Conservation (phyloP, 2,113 vertebrate species). For the Macrotis lagotis region DNA sequence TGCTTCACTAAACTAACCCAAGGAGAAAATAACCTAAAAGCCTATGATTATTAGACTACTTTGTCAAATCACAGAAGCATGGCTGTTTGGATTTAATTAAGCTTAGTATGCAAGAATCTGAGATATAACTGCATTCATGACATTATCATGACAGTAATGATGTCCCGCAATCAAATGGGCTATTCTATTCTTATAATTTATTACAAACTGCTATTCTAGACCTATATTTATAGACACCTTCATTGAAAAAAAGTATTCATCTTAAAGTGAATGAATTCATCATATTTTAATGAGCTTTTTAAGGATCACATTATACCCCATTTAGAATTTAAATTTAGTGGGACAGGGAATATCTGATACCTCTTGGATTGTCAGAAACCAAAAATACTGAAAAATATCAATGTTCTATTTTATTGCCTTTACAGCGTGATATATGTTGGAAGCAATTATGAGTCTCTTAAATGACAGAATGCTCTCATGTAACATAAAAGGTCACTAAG, state of each 20-base stretch:
- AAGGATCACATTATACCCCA: not conserved
- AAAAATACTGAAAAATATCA: not conserved
- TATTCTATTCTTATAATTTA: not conserved
- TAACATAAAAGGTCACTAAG: not conserved
- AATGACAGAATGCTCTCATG: slow-evolving; percentile 2
- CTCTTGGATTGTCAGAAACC: not conserved
- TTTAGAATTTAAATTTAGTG: not conserved
- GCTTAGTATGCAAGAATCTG: not conserved
- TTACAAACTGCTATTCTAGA: not conserved
- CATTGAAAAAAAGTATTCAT: not conserved
- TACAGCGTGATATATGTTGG: not conserved
- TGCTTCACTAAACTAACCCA: not conserved
- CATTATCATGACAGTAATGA: not conserved
- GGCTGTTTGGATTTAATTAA: not conserved
- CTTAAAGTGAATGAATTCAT: not conserved
- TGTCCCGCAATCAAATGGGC: not conserved
- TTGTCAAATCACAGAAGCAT: not conserved
- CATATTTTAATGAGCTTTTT: not conserved
- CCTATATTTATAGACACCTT: not conserved
- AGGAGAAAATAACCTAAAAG: not conserved
- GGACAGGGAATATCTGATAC: not conserved
- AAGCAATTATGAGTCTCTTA: slow-evolving; percentile 17
- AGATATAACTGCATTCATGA: not conserved
- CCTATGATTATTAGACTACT: not conserved
- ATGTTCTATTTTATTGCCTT: not conserved